phyloP scores from a whole-genome alignment of 2,888 invertebrate species.

The Calliphora vomitoria region DNA sequence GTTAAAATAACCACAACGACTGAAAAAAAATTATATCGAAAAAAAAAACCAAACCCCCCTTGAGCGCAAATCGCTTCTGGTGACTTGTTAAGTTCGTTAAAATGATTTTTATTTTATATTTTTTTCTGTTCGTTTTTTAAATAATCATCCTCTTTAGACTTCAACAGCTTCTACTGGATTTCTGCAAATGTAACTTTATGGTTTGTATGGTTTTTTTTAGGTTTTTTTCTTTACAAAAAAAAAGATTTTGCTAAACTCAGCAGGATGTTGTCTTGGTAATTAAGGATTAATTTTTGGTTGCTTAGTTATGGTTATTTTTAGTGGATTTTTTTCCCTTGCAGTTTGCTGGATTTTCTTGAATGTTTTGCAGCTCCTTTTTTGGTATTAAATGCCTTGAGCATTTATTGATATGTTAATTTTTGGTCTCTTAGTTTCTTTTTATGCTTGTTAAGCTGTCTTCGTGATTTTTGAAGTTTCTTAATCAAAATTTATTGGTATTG shows the following conservation, averaged over 20 bases:
- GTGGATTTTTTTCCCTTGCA: not conserved
- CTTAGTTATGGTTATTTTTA: constrained; percentile 56
- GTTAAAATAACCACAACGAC: constrained; percentile 63
- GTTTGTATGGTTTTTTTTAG: constrained; percentile 34
- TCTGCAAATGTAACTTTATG: constrained; percentile 60
- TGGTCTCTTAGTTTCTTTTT: constrained; percentile 9
- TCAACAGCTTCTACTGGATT: constrained; percentile 44
- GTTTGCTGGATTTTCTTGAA: not conserved
- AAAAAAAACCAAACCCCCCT: constrained; percentile 45
- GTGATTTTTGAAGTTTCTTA: constrained; percentile 7
- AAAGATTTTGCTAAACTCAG: constrained; percentile 76
- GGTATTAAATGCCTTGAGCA: constrained; percentile 37
- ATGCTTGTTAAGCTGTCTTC: constrained; percentile 20
- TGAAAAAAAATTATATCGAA: no score
- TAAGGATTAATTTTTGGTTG: constrained; percentile 81
- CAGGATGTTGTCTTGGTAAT: constrained; percentile 83
- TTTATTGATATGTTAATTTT: constrained; percentile 74
- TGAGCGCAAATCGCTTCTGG: constrained; percentile 71
- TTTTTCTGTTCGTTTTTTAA: constrained; percentile 16
- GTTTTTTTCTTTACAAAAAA: not conserved
- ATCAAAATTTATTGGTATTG: constrained; percentile 2
- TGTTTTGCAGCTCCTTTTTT: not conserved
- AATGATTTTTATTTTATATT: constrained; percentile 67
- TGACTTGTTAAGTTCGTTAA: constrained; percentile 82
- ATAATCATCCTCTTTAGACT: constrained; percentile 35